These are phyloP conservation scores for Vannuccia rotundouncinata DNA, from an alignment of 2,888 invertebrate species.

Conservation along the genomic window DNA sequence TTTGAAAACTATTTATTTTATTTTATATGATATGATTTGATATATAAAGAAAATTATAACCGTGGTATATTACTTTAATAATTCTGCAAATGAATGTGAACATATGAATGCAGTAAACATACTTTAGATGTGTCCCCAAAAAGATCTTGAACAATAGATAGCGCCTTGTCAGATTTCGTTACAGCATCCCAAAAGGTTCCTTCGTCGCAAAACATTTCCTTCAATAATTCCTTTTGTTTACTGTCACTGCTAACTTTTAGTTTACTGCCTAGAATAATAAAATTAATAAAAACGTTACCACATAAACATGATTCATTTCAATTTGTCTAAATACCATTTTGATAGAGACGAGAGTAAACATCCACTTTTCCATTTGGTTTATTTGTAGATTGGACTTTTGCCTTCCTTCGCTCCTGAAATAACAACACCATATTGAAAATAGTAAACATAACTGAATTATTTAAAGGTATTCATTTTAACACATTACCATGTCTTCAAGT, in stretches of 20 bases:
- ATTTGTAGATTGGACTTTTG: not conserved
- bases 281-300: not conserved
- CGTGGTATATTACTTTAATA: no score
- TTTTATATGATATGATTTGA: no score
- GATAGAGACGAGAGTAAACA: not conserved
- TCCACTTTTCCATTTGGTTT: not conserved
- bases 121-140: not conserved
- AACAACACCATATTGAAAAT: not conserved
- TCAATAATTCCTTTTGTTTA: not conserved
- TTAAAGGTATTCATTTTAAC: no score
- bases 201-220: not conserved
- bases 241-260: not conserved
- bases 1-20: no score
- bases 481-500: no score
- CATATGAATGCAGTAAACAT: no score
- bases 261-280: not conserved
- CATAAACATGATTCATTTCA: not conserved
- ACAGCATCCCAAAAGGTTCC: not conserved
- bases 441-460: no score
- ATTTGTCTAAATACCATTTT: no score
- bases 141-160: not conserved
- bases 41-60: no score
- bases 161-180: not conserved
- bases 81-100: no score
- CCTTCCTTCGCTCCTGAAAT: not conserved